phyloP scores from a whole-genome alignment of 2,888 invertebrate species.

The Drosophila macrospina region DNA sequence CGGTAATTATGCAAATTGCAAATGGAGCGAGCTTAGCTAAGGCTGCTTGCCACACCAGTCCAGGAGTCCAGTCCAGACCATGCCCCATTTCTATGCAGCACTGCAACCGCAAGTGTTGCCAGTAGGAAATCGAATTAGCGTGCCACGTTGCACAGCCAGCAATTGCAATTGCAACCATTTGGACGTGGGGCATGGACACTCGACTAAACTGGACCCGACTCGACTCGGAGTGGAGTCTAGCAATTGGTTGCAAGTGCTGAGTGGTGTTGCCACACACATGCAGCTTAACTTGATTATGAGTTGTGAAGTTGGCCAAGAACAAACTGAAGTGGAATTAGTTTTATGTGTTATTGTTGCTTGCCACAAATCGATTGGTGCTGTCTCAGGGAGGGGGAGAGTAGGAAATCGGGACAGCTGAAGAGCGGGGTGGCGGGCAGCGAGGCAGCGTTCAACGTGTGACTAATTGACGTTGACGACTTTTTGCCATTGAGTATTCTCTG shows the following conservation, averaged over 20 bases:
- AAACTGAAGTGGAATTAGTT: conserved; percentile 41
- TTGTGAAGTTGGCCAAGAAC: conserved; percentile 42
- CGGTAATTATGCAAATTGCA: conserved; percentile 82
- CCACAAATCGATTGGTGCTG: conserved; percentile 45
- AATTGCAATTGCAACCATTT: too few species aligned
- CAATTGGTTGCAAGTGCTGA: conserved; percentile 23
- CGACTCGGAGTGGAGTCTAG: conserved; percentile 11
- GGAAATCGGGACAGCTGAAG: too few species aligned
- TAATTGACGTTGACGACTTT: conserved; percentile 76
- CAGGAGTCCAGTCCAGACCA: conserved; percentile 1
- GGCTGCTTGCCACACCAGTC: conserved; percentile 38
- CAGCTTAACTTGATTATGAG: conserved; percentile 52
- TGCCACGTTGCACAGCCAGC: conserved; percentile 60
- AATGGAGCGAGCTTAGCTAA: conserved; percentile 56
- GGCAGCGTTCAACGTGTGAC: conserved; percentile 45
- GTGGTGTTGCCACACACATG: conserved; percentile 55
- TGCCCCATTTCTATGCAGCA: conserved; percentile 45
- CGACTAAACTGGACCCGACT: conserved; percentile 15
- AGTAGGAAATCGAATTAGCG: conserved; percentile 78
- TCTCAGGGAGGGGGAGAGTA: too few species aligned
- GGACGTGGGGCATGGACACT: conserved; percentile 23
- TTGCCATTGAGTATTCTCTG: conserved; percentile 31
- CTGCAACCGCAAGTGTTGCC: conserved; percentile 77
- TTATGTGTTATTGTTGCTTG: conserved; percentile 23
- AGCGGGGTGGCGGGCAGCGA: background rate